Conservation (phyloP, 2,797 vertebrate genomes). For the Arrhamphus sclerolepis region DNA sequence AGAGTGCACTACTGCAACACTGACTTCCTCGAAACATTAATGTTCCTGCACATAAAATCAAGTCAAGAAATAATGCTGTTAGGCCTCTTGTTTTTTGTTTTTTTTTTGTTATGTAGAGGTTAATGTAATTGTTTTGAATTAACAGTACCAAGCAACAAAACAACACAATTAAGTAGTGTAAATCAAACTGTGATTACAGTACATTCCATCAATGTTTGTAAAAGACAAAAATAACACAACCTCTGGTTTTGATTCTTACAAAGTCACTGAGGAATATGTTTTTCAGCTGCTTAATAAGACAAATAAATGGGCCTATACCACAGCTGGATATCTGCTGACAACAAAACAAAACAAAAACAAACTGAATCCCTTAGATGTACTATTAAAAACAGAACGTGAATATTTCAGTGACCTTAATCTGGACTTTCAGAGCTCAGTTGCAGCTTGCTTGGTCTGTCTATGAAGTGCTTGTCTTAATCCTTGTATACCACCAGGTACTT, state of each 20-base stretch:
- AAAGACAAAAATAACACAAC: neutral
- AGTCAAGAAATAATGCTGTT: no score
- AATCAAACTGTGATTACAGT: neutral
- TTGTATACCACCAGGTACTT: no score
- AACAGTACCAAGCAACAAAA: neutral
- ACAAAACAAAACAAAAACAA: neutral
- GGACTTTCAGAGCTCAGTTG: conserved; percentile 1
- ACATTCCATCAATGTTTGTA: neutral
- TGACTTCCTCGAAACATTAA: neutral
- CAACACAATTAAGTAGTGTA: neutral
- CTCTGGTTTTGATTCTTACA: conserved; percentile 1
- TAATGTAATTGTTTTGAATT: no score
- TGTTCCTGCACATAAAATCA: no score
- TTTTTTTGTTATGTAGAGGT: neutral
- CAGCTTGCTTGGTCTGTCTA: neutral
- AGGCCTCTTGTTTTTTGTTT: neutral
- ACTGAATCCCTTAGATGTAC: neutral
- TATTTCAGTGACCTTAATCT: neutral
- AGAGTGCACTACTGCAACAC: no score
- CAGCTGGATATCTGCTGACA: neutral
- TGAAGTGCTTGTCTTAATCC: neutral
- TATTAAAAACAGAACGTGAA: neutral
- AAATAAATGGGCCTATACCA: neutral
- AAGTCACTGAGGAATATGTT: neutral
- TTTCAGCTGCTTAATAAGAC: neutral